Percentiles rank a stretch among this genome's conserved stretches.
These are phyloP conservation scores for Limnephilus lunatus DNA, from an alignment of 2,888 invertebrate species.

Conservation along the genomic window DNA sequence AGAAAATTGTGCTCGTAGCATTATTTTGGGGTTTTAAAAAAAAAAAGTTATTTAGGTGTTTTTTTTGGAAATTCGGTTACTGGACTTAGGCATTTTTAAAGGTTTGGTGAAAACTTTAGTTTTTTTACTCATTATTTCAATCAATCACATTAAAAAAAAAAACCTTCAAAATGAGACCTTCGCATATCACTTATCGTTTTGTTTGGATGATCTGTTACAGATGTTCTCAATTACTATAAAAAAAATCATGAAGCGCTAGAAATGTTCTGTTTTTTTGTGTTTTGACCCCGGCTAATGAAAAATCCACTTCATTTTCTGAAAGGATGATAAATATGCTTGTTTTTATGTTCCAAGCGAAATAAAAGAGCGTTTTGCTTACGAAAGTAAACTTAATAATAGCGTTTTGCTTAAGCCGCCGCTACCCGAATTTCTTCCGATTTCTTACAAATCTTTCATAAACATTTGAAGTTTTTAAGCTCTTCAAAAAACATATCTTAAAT, in stretches of 20 bases:
- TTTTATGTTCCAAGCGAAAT: neutral
- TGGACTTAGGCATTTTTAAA: neutral
- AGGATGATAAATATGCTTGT: conserved; percentile 66
- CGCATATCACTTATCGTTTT: conserved; percentile 55
- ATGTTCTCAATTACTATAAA: neutral
- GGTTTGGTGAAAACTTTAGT: neutral
- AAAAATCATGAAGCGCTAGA: neutral
- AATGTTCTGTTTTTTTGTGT: neutral
- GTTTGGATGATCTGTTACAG: neutral
- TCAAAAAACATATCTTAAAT: too few species aligned
- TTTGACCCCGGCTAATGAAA: conserved; percentile 20
- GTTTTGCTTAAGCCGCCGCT: too few species aligned
- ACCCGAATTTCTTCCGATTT: too few species aligned
- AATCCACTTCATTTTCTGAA: conserved; percentile 49
- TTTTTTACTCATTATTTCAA: neutral
- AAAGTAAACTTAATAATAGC: neutral
- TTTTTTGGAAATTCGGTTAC: neutral
- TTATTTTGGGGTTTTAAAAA: neutral
- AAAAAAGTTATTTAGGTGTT: neutral
- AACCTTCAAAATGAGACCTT: conserved; percentile 36
- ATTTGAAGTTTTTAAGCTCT: too few species aligned
- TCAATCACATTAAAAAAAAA: neutral
- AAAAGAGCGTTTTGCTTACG: neutral
- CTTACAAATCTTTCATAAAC: too few species aligned
- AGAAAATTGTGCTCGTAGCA: conserved; percentile 43